phyloP scores from a whole-genome alignment of 2,797 vertebrate species.

The Botia almorhae region DNA sequence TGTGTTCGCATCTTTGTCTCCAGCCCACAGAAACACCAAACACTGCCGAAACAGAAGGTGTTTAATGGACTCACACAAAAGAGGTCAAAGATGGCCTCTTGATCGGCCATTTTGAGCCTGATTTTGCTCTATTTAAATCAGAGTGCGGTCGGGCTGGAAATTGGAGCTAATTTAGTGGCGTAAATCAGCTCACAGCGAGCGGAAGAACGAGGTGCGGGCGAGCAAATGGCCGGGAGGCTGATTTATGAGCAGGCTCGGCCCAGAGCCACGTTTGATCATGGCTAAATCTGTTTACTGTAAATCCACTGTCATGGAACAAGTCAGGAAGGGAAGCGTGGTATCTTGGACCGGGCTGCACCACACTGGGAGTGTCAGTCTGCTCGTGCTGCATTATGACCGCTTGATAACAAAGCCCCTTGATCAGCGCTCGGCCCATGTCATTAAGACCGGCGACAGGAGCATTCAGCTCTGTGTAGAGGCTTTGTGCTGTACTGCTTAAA shows the following conservation, averaged over 20 bases:
- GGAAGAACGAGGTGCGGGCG: conserved; percentile 14
- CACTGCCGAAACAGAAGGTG: not conserved
- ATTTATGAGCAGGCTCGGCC: conserved; percentile 62
- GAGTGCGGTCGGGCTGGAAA: conserved; percentile 50
- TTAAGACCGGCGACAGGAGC: not conserved
- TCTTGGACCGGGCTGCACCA: conserved; percentile 25
- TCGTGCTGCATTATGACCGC: not conserved
- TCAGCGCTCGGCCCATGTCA: not conserved
- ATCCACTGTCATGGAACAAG: conserved; percentile 57
- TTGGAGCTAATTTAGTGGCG: conserved; percentile 58
- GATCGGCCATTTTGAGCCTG: conserved; percentile 33
- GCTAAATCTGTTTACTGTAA: conserved; percentile 68
- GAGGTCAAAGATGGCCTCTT: conserved; percentile 39
- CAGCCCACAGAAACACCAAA: not conserved
- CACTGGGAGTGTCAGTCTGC: conserved; percentile 22
- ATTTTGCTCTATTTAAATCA: conserved; percentile 36
- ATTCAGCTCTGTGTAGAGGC: not conserved
- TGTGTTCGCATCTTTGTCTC: conserved; percentile 15
- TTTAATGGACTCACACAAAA: not conserved
- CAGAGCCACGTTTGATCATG: conserved; percentile 64
- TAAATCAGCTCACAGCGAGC: conserved; percentile 56
- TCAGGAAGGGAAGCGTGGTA: conserved; percentile 47
- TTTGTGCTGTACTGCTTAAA: conserved; percentile 15
- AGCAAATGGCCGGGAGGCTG: conserved; percentile 46
- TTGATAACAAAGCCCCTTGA: conserved; percentile 15